Percentiles rank a stretch among this genome's conserved stretches.
Conservation (phyloP, 1,140 invertebrate species). For the Drosophila albomicans region DNA sequence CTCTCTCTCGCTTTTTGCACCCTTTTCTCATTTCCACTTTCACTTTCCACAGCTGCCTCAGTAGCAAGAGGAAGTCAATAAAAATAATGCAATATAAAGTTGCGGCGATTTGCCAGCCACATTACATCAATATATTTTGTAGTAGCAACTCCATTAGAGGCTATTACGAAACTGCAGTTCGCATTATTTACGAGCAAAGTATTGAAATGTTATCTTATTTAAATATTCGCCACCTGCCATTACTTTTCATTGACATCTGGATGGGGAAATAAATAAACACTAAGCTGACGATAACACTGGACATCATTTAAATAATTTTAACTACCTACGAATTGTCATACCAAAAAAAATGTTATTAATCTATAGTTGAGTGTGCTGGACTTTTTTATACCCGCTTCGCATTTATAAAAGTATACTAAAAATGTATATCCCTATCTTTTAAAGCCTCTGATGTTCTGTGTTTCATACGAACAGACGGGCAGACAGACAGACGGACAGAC, state of each 20-base stretch:
- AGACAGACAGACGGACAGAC: no score
- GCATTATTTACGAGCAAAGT: conserved; percentile 31
- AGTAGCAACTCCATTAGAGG: conserved; percentile 35
- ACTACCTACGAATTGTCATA: no score
- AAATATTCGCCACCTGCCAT: not conserved
- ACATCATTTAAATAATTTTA: not conserved
- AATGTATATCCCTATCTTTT: no score
- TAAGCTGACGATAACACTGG: not conserved
- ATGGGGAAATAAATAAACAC: not conserved
- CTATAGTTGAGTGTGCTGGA: no score
- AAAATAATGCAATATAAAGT: conserved; percentile 53
- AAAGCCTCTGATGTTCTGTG: no score
- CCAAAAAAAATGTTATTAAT: no score
- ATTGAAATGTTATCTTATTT: not conserved
- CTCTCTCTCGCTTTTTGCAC: not conserved
- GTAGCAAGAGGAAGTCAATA: conserved; percentile 39
- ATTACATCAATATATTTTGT: conserved; percentile 16
- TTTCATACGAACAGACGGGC: no score
- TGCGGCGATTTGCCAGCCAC: conserved; percentile 27
- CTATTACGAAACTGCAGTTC: conserved; percentile 32
- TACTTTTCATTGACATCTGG: not conserved
- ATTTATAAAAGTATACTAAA: no score
- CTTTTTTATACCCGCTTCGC: no score
- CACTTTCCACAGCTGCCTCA: not conserved
- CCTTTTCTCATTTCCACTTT: not conserved